Evolutionary conservation across 2,113 vertebrate species (phyloP).

Genomic region (Arenaria interpres): DNA sequence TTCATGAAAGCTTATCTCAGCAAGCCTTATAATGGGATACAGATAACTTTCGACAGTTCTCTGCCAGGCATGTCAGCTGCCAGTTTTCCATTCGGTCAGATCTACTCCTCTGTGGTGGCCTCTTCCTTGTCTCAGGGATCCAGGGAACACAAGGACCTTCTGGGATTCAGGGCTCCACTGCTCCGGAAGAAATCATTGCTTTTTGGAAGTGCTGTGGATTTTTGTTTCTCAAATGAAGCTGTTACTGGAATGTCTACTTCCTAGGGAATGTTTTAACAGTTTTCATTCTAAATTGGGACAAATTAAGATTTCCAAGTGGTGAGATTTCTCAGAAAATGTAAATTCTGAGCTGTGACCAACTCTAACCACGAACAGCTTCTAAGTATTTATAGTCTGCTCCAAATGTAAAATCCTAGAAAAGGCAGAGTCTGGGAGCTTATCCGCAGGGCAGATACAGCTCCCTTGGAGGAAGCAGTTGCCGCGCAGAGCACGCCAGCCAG

Average conservation of each 20-base stretch:
- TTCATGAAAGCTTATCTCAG: slow-evolving; percentile 47
- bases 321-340: background rate
- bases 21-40: slow-evolving; percentile 12
- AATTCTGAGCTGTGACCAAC: background rate
- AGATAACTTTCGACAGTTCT: slow-evolving; percentile 8
- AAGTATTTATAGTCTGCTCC: background rate
- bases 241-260: background rate
- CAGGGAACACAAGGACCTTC: background rate
- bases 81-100: slow-evolving; percentile 31
- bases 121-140: background rate
- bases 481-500: background rate
- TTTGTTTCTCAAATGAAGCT: background rate
- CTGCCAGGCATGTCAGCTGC: background rate
- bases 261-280: background rate
- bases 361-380: background rate
- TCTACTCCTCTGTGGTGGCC: background rate
- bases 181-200: background rate
- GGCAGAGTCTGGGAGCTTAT: background rate
- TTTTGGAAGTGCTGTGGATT: background rate
- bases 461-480: background rate
- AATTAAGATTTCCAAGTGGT: background rate
- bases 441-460: background rate
- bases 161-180: background rate
- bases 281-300: background rate
- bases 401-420: background rate